These are phyloP conservation scores for Acipenser oxyrinchus DNA, from an alignment of 2,797 vertebrate genomes.

Conservation along the genomic window DNA sequence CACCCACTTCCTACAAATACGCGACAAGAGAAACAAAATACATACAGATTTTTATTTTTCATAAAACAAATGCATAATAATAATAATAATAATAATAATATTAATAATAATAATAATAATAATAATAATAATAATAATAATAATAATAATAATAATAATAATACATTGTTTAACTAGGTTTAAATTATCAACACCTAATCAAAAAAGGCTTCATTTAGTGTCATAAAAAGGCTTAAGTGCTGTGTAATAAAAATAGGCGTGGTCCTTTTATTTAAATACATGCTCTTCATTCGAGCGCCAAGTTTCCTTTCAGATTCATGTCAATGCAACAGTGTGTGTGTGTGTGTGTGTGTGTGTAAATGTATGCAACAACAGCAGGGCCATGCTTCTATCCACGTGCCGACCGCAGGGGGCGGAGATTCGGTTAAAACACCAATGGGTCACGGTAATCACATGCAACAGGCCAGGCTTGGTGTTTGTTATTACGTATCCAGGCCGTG, in stretches of 20 bases:
- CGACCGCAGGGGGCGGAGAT: constrained; percentile 43
- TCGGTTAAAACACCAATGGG: constrained; percentile 1
- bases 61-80: constrained; percentile 11
- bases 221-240: not conserved
- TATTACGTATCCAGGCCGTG: constrained; percentile 14
- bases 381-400: constrained; percentile 68
- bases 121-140: constrained; percentile 9
- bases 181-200: not conserved
- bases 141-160: constrained; percentile 1
- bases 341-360: not conserved
- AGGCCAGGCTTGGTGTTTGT: constrained; percentile 47
- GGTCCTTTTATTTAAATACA: constrained; percentile 1
- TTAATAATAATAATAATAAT: constrained; percentile 7
- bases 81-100: constrained; percentile 6
- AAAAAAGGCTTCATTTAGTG: not conserved
- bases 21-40: no score
- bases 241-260: not conserved
- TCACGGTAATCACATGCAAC: constrained; percentile 44
- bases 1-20: no score
- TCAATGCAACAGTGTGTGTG: no score
- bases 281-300: not conserved
- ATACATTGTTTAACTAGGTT: not conserved
- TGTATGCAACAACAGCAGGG: constrained; percentile 20
- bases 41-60: not conserved
- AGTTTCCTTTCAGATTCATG: no score